These are phyloP conservation scores for Chymomyza procnemis DNA, from an alignment of 2,888 invertebrate species.

Conservation along the genomic window DNA sequence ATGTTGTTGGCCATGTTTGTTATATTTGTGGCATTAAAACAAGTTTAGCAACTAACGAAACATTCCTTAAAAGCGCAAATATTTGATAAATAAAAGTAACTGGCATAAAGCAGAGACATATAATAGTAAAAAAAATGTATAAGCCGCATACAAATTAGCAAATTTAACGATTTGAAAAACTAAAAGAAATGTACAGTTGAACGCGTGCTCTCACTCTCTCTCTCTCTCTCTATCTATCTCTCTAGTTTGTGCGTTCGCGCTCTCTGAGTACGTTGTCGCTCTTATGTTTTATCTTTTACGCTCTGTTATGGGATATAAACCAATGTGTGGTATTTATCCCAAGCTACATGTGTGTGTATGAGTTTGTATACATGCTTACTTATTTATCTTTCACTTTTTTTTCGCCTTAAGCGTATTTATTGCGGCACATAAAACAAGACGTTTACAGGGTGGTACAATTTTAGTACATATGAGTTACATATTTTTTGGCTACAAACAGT, in stretches of 20 bases:
- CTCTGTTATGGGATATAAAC: slow-evolving; percentile 11
- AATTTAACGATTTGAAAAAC: slow-evolving; percentile 59
- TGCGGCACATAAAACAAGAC: slow-evolving; percentile 48
- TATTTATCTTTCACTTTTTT: slow-evolving; percentile 69
- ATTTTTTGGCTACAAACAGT: too few relatives aligned
- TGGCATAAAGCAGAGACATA: slow-evolving; percentile 3
- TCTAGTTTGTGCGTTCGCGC: too few relatives aligned
- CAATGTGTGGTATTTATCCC: neutral
- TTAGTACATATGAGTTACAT: neutral
- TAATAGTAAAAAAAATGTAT: slow-evolving; percentile 3
- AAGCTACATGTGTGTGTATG: slow-evolving; percentile 43
- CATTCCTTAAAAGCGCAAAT: slow-evolving; percentile 37
- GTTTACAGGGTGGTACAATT: slow-evolving; percentile 50
- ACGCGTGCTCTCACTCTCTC: slow-evolving; percentile 30
- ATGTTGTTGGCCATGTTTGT: slow-evolving; percentile 15
- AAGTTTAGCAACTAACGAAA: slow-evolving; percentile 36
- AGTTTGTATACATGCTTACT: slow-evolving; percentile 45
- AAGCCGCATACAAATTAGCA: slow-evolving; percentile 50
- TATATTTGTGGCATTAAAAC: slow-evolving; percentile 26
- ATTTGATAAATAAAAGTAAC: slow-evolving; percentile 40
- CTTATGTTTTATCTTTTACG: slow-evolving; percentile 6
- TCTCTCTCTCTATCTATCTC: slow-evolving; percentile 9
- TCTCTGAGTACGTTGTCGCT: slow-evolving; percentile 1
- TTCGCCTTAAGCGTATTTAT: slow-evolving; percentile 60
- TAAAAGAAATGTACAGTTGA: slow-evolving; percentile 65